Evolutionary conservation across 1,140 invertebrate species (phyloP), one percentile per base, ranked within the genome.

Genomic region (Periplaneta americana): DNA sequence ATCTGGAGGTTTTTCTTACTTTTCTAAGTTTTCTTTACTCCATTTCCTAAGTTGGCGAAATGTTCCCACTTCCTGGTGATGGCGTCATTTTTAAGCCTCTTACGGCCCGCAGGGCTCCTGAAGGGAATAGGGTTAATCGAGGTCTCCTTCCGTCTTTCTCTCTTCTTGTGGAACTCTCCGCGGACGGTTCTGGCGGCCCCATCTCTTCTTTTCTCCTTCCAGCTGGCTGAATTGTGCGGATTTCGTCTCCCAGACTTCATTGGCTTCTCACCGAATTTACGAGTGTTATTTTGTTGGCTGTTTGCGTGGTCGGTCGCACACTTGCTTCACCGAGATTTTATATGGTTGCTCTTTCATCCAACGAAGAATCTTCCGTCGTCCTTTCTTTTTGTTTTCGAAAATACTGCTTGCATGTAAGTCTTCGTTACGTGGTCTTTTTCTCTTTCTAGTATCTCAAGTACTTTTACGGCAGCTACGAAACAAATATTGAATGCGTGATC

Each of bases 1-100:
- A 66, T 66, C 48, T 66, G 2, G 22, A 28, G 48, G n/a, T n/a
- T 66, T n/a, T 66, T 66, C 48, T 28, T 28, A 66, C 22, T 66
- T 66, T n/a, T 66, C n/a, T 66, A 28, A 66, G 48, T n/a, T 11
- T 66, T 66, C 22, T 66, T 66, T 66, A 78, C 76, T 78, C 76
- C 22, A 78, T 37, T 36, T 36, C 34, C 76, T 15, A n/a, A 78
- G 76, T 78, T 78, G 76, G 76, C 76, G n/a, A 37, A 78, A 34
- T 78, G 35, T 36, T 28, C 35, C 76, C 35, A 28, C 33, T 5
- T 28, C 15, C 76, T 13, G 75, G 22, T n/a, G 76, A 78, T 78
- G 76, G 35, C 76, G 33, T 78, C 76, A 78, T 78, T 78, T 78
- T 78, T 78, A 78, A 78, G 34, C 35, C 76, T 33, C 76, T 78